A percentile compares a stretch with the other conserved stretches of the same genome.
Conservation (phyloP, 2,888 invertebrate species). For the Abscondita cerata region DNA sequence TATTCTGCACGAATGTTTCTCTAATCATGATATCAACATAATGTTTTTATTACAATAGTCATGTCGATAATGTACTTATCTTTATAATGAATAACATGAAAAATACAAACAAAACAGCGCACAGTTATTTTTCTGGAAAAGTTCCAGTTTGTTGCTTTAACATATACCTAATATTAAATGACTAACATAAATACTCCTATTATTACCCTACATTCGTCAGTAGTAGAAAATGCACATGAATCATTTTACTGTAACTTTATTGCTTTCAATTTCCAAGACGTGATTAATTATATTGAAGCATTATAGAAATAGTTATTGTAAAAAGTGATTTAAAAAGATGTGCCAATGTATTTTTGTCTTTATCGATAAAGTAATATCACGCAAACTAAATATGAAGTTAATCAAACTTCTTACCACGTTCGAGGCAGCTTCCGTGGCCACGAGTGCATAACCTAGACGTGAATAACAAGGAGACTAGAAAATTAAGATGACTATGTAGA, state of each 20-base stretch:
- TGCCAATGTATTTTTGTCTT: conserved; percentile 19
- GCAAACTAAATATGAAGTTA: conserved; percentile 40
- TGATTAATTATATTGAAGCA: not conserved
- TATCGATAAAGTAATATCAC: conserved; percentile 36
- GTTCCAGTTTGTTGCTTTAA: conserved; percentile 48
- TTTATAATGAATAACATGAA: no score
- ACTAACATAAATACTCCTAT: conserved; percentile 6
- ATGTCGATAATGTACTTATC: no score
- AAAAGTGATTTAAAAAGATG: conserved; percentile 6
- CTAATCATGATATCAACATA: no score
- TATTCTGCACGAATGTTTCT: no score
- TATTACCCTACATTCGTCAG: not conserved
- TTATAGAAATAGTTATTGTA: not conserved
- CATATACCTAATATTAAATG: conserved; percentile 29
- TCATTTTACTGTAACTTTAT: not conserved
- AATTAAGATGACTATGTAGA: conserved; percentile 36
- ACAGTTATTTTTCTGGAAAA: conserved; percentile 48
- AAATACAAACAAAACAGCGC: conserved; percentile 32
- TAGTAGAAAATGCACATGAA: conserved; percentile 6
- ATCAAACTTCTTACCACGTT: conserved; percentile 45
- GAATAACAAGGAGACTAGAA: conserved; percentile 46
- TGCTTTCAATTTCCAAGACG: not conserved
- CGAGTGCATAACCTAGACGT: conserved; percentile 44
- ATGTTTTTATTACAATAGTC: no score
- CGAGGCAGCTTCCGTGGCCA: conserved; percentile 39